phyloP scores from a whole-genome alignment of 2,888 invertebrate species.

The Phoronis australis region DNA sequence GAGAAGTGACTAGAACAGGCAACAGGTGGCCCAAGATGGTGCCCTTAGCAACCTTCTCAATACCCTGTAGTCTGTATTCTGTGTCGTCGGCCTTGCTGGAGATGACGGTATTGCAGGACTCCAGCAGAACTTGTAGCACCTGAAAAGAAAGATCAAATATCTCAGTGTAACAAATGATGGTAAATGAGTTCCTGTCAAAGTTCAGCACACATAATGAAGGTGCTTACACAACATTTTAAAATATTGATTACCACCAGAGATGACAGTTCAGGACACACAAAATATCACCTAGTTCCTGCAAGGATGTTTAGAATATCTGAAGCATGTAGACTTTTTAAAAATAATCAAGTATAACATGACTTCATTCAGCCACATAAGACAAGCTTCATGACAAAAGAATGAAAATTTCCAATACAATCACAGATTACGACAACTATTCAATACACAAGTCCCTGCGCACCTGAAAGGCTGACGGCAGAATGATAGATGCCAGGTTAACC shows the following conservation, averaged over 20 bases:
- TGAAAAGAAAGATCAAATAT: constrained; percentile 13
- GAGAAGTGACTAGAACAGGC: constrained; percentile 41
- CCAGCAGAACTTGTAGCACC: constrained; percentile 44
- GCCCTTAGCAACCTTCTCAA: constrained; percentile 45
- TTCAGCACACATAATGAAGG: background rate
- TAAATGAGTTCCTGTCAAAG: background rate
- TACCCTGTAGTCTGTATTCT: constrained; percentile 35
- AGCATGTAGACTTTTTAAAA: too few relatives aligned
- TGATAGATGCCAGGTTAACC: constrained; percentile 31
- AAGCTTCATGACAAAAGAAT: too few relatives aligned
- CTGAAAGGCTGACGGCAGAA: constrained; percentile 38
- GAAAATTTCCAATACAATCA: background rate
- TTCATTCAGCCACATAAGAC: too few relatives aligned
- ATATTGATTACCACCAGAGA: too few relatives aligned
- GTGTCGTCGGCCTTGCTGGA: constrained; percentile 26
- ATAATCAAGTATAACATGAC: too few relatives aligned
- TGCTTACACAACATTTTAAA: too few relatives aligned
- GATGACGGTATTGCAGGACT: constrained; percentile 36
- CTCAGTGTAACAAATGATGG: background rate
- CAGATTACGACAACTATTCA: background rate
- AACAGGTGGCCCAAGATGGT: constrained; percentile 47
- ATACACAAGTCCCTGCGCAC: constrained; percentile 14
- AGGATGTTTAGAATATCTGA: too few relatives aligned
- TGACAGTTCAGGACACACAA: too few relatives aligned
- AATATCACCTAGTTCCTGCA: too few relatives aligned